Percentiles rank a stretch among this genome's conserved stretches.
Evolutionary conservation across 2,113 vertebrate genomes (phyloP).

Genomic region (Phylloscopus trochilus): DNA sequence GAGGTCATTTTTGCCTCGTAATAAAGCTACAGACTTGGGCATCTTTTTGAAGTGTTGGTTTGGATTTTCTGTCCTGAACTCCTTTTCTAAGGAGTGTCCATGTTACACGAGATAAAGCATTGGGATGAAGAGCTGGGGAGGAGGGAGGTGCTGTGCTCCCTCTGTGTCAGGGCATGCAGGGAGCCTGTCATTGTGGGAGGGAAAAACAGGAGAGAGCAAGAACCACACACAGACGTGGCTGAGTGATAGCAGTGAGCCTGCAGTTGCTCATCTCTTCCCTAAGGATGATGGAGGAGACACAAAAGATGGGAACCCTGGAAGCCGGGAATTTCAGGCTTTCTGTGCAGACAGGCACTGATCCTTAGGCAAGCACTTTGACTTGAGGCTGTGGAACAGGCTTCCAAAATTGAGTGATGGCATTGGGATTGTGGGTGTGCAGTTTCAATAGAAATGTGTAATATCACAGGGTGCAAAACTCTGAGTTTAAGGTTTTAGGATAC

Average conservation of each 20-base stretch:
- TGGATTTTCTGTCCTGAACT: slow-evolving; percentile 11
- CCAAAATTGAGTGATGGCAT: too few species aligned
- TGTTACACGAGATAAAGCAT: accelerated
- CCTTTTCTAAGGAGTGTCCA: not conserved
- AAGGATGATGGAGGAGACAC: not conserved
- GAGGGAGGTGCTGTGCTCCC: not conserved
- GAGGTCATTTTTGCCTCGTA: not conserved
- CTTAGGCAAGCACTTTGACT: too few species aligned
- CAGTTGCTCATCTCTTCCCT: not conserved
- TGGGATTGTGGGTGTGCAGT: too few species aligned
- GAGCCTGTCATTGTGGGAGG: accelerated
- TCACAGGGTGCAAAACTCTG: too few species aligned
- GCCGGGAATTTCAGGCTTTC: too few species aligned
- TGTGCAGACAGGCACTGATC: too few species aligned
- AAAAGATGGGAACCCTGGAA: not conserved
- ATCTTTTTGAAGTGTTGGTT: not conserved
- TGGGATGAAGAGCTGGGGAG: not conserved
- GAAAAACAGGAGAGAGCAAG: not conserved
- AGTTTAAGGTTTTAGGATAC: too few species aligned
- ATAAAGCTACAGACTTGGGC: not conserved
- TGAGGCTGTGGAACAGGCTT: too few species aligned
- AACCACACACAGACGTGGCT: not conserved
- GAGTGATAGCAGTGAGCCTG: not conserved
- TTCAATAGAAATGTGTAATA: too few species aligned
- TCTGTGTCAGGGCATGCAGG: not conserved